phyloP scores from a whole-genome alignment of 1,140 invertebrate genomes.

The Lucilia cuprina region DNA sequence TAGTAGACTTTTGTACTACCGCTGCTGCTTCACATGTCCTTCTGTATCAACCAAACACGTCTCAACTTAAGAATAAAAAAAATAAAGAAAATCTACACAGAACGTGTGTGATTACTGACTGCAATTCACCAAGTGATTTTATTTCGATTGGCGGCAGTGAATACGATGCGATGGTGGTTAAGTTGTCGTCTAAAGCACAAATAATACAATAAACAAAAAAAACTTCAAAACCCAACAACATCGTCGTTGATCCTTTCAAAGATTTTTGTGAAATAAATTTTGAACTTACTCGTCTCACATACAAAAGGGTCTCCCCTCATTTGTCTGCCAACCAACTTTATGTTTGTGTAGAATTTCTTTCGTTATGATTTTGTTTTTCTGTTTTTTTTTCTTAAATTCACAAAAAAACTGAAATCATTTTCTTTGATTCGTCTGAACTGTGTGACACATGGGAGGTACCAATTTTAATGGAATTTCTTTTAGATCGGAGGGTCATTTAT shows the following conservation, averaged over 20 bases:
- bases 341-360: neutral
- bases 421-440: slow-evolving; percentile 36
- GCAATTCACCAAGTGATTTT: slow-evolving; percentile 31
- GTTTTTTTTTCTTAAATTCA: slow-evolving; percentile 1
- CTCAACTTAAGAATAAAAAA: neutral
- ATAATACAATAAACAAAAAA: neutral
- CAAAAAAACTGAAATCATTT: slow-evolving; percentile 23
- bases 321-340: neutral
- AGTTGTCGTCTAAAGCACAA: slow-evolving; percentile 9
- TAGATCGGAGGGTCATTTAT: slow-evolving; percentile 32
- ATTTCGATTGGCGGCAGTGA: slow-evolving; percentile 25
- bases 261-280: slow-evolving; percentile 21
- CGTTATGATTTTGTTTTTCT: neutral
- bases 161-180: slow-evolving; percentile 16
- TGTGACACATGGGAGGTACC: slow-evolving; percentile 39
- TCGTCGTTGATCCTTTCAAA: slow-evolving; percentile 29
- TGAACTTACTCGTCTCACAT: neutral
- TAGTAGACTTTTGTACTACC: neutral
- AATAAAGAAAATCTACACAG: neutral
- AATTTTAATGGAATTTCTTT: slow-evolving; percentile 40
- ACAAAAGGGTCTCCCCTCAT: neutral
- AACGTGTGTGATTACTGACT: slow-evolving; percentile 31
- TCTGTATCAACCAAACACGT: slow-evolving; percentile 34
- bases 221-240: neutral
- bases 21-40: slow-evolving; percentile 26